Evolutionary conservation across 2,888 invertebrate genomes (phyloP).

Genomic region (Melinaea marsaeus): DNA sequence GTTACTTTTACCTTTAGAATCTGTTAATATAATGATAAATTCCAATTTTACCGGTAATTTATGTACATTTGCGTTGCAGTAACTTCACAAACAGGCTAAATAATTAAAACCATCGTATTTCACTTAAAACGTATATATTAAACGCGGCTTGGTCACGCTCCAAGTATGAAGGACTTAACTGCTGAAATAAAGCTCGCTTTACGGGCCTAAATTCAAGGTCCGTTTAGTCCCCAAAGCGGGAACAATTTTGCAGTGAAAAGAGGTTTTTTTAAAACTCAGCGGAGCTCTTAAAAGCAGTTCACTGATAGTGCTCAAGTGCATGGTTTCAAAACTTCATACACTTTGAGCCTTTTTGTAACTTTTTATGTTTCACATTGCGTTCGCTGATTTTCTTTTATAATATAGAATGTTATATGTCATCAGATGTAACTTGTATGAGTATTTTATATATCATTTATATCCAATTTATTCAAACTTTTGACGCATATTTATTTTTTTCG

Average conservation of each 20-base stretch:
- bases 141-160: constrained; percentile 36
- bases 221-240: constrained; percentile 18
- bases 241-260: constrained; percentile 20
- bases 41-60: neutral
- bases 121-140: constrained; percentile 23
- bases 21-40: neutral
- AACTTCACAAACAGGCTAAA: constrained; percentile 19
- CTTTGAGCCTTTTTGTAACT: constrained; percentile 11
- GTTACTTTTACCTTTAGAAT: neutral
- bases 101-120: constrained; percentile 23
- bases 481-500: no score
- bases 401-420: neutral
- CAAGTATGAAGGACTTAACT: constrained; percentile 36
- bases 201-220: constrained; percentile 25
- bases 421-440: no score
- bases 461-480: no score
- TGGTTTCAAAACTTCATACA: constrained; percentile 9
- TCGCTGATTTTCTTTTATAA: constrained; percentile 9
- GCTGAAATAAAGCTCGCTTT: constrained; percentile 33
- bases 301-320: constrained; percentile 10
- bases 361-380: constrained; percentile 1
- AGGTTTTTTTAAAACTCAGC: constrained; percentile 15
- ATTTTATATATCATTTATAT: no score
- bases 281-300: constrained; percentile 12
- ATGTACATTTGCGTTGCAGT: constrained; percentile 12